phyloP scores from a whole-genome alignment of 2,888 invertebrate species.

The Rotaria sp. region DNA sequence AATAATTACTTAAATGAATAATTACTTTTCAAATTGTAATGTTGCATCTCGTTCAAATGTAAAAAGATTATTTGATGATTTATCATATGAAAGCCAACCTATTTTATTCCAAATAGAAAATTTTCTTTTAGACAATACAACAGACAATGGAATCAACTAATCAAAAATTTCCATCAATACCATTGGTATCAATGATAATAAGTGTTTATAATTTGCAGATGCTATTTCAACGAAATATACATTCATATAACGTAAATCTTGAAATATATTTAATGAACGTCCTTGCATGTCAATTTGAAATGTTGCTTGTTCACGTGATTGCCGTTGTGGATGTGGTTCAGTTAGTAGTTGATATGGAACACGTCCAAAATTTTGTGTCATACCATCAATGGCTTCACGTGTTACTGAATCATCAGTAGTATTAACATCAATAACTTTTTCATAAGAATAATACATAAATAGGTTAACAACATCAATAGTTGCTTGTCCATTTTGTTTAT shows the following conservation, averaged over 20 bases:
- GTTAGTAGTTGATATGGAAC: slow-evolving; percentile 55
- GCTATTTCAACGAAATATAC: not conserved
- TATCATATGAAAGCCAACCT: slow-evolving; percentile 62
- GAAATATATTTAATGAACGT: not conserved
- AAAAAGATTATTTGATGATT: slow-evolving; percentile 59
- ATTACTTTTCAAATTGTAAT: slow-evolving; percentile 43
- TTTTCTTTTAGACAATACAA: not conserved
- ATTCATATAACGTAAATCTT: too few relatives aligned
- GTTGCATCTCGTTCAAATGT: slow-evolving; percentile 62
- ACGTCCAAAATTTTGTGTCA: slow-evolving; percentile 59
- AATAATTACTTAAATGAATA: not conserved
- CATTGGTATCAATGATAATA: slow-evolving; percentile 44
- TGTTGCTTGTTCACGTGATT: slow-evolving; percentile 55
- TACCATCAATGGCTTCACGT: slow-evolving; percentile 60
- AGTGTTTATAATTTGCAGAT: slow-evolving; percentile 44
- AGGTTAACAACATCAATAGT: slow-evolving; percentile 57
- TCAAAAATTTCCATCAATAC: slow-evolving; percentile 36
- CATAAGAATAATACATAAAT: slow-evolving; percentile 60
- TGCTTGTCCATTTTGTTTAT: slow-evolving; percentile 57
- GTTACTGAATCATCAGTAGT: slow-evolving; percentile 59
- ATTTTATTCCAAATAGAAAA: not conserved
- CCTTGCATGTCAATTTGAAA: slow-evolving; percentile 45
- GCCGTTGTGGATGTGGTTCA: slow-evolving; percentile 57
- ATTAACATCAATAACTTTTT: slow-evolving; percentile 58
- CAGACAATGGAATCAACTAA: not conserved